phyloP scores from a whole-genome alignment of 2,113 vertebrate species.

The Sula dactylatra region DNA sequence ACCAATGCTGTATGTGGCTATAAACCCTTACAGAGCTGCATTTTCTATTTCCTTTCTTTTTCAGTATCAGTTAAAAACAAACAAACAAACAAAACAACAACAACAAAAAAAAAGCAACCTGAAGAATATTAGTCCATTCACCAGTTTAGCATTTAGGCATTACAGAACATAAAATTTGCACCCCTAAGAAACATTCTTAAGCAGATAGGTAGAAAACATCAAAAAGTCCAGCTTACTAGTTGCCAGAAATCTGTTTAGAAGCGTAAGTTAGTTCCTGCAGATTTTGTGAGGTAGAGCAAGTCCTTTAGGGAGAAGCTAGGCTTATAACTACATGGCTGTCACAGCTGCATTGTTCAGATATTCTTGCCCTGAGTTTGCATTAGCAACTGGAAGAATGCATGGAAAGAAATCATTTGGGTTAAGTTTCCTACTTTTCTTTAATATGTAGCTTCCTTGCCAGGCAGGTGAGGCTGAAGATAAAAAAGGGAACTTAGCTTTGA shows the following conservation, averaged over 20 bases:
- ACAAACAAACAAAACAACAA: background rate
- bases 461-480: background rate
- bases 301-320: background rate
- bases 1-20: background rate
- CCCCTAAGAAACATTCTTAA: background rate
- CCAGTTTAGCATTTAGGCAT: background rate
- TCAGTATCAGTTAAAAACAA: background rate
- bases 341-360: background rate
- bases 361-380: background rate
- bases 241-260: background rate
- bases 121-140: background rate
- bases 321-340: background rate
- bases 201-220: background rate
- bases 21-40: background rate
- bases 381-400: rapidly evolving
- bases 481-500: background rate
- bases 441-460: background rate
- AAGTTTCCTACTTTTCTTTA: background rate
- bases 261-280: background rate
- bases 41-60: background rate
- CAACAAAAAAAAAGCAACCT: too few species aligned
- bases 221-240: background rate
- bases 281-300: background rate
- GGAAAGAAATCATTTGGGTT: background rate
- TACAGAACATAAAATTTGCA: background rate